Evolutionary conservation across 2,888 invertebrate genomes (phyloP), one percentile per base, ranked within the genome.

Genomic region (Melanophora roralis): DNA sequence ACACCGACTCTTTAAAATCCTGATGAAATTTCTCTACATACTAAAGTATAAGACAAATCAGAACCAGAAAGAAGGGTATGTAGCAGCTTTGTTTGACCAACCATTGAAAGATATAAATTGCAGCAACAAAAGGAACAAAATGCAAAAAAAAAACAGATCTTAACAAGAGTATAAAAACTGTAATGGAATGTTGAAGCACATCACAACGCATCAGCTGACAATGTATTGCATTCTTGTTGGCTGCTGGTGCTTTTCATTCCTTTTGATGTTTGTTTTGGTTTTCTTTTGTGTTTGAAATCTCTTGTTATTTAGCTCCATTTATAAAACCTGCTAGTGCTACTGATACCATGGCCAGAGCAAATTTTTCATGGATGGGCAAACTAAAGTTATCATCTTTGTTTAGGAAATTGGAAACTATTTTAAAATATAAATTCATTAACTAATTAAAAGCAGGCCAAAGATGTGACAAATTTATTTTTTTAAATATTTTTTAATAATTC

Each of bases 91-190:
- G 12, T 45, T 64, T 79, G 78, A 69, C 78, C 78, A 79, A 69
- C 78, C 78, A 79, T 71, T 79, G 78, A 74, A 79, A 59, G 64
- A 32, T 64, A 74, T 43, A 49, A 67, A 72, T 45, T 47, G 23
- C 64, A 60, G 53, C 27, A 67, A 51, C 36, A 11, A 59, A 68
- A 14, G 9, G 11, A 16, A 34, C 12, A 12, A 43, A 32, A n/a
- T n/a, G n/a, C n/a, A n/a, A 11, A 40, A 34, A 49, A 51, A 14
- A 4, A 53, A 32, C 34, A 72, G 59, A 53, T 21, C 14, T 43
- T 32, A 64, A 65, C 36, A 59, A 53, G 53, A 57, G 59, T 14
- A 38, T 69, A 34, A 45, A 71, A 34, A 27, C 23, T 71, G 21
- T 59, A 49, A 23, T 65, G 64, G 65, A 74, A 74, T 65, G 53